Evolutionary conservation across 2,113 vertebrate species (phyloP), one percentile per base, ranked within the genome.

Genomic region (Cyanocitta stelleri): DNA sequence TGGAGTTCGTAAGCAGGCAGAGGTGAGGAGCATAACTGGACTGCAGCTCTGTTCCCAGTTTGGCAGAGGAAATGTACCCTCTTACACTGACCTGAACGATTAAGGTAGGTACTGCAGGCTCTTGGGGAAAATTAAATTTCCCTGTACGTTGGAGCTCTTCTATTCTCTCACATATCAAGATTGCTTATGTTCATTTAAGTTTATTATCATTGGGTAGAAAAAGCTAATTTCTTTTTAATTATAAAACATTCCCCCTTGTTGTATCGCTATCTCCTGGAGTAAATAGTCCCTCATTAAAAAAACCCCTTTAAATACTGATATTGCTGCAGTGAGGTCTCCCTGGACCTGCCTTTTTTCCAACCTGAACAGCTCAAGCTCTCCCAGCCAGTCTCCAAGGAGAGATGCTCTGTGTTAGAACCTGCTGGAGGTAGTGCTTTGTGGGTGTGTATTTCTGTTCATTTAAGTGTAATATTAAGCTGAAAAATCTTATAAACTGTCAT

Each of bases 201-300:
- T 52, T 76, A 71, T n/a, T 74, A 19, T 56, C 18, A 15, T 43
- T 33, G 23, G 33, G 24, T 46, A 85, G 39, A 35, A 78, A 69
- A 87, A 72, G 30, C 6, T 21, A 18, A 61, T 48, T 82, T 71
- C 9, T 30, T 54, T 75, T 59, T 51, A 56, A 22, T 58, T 66
- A 29, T 23, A 52, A 73, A 44, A 3, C 10, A 19, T 51, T 33
- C 44, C 14, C 8, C 2, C 1, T 58, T 22, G 3, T 63, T 63
- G 17, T 32, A 64, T 61, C 13, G 15, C 24, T 61, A 2, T n/a
- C 39, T 74, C n/a, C 16, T 0, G 0, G 46, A 10, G 16, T n/a
- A 22, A 12, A 26, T 75, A 46, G 13, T 22, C 24, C 11, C 10
- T 68, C 39, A 32, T 68, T 44, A 10, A 64, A 41, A 44, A 41